Evolutionary conservation across 2,888 invertebrate genomes (phyloP).

Genomic region (Caenorhabditis virilis): DNA sequence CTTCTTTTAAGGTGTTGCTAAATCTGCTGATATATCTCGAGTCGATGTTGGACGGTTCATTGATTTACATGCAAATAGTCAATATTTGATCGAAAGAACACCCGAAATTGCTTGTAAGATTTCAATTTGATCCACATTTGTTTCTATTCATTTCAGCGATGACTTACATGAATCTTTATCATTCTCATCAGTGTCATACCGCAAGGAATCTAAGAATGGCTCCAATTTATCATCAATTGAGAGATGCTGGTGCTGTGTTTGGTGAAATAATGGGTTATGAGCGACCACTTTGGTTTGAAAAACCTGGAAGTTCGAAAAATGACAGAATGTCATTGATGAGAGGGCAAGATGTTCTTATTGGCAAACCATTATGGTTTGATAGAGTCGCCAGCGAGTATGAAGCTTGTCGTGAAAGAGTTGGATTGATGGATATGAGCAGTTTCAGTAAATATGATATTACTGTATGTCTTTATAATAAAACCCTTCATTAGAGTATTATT

Average conservation of each 20-base stretch:
- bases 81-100: conserved; percentile 87
- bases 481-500: too few relatives aligned
- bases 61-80: conserved; percentile 89
- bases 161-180: conserved; percentile 73
- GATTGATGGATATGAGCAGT: conserved; percentile 92
- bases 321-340: conserved; percentile 70
- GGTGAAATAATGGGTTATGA: conserved; percentile 98
- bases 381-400: conserved; percentile 85
- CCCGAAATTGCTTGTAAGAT: conserved; percentile 77
- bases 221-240: conserved; percentile 88
- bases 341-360: conserved; percentile 83
- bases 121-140: not conserved
- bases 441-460: conserved; percentile 93
- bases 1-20: conserved; percentile 76
- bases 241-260: conserved; percentile 89
- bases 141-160: conserved; percentile 47
- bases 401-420: conserved; percentile 88
- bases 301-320: conserved; percentile 50
- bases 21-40: conserved; percentile 79
- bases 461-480: too few relatives aligned
- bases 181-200: conserved; percentile 80
- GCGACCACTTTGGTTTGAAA: conserved; percentile 87
- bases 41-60: conserved; percentile 87
- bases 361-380: conserved; percentile 83
- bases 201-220: conserved; percentile 85